These are phyloP conservation scores for Dryobota labecula DNA, from an alignment of 2,888 invertebrate species.

Conservation along the genomic window DNA sequence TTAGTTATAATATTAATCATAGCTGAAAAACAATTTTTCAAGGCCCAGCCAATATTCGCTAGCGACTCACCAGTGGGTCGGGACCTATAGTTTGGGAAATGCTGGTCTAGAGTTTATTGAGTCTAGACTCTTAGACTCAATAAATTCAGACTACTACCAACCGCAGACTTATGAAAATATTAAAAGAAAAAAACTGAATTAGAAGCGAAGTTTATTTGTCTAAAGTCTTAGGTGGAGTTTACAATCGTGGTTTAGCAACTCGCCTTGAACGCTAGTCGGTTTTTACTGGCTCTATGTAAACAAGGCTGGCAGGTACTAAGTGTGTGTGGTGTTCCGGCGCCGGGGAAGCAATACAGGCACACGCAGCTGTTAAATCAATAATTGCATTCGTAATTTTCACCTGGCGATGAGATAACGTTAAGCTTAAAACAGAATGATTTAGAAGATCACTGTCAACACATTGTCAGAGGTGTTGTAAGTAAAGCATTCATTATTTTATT, in stretches of 20 bases:
- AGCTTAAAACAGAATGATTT: constrained; percentile 36
- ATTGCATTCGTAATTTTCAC: constrained; percentile 65
- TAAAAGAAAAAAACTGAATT: constrained; percentile 8
- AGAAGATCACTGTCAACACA: too few species aligned
- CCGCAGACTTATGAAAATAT: not conserved
- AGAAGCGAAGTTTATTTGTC: constrained; percentile 18
- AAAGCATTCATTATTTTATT: too few species aligned
- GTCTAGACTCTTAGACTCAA: too few species aligned
- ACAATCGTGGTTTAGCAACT: constrained; percentile 43
- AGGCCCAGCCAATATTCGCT: too few species aligned
- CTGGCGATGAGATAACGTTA: constrained; percentile 44
- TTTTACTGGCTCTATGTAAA: constrained; percentile 58
- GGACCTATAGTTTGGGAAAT: too few species aligned
- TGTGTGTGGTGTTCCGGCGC: constrained; percentile 64
- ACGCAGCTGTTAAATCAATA: constrained; percentile 67
- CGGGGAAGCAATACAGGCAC: constrained; percentile 54
- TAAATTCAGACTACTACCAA: constrained; percentile 25
- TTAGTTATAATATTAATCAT: too few species aligned
- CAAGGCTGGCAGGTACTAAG: constrained; percentile 57
- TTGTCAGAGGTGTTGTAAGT: too few species aligned
- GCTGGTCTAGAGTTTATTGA: too few species aligned
- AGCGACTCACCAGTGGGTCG: too few species aligned
- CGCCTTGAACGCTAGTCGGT: constrained; percentile 26
- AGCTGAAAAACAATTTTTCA: too few species aligned
- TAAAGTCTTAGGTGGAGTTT: constrained; percentile 23